Percentiles rank a stretch among this genome's conserved stretches.
Evolutionary conservation across 2,888 invertebrate species (phyloP).

Genomic region (Tiliacea aurago): DNA sequence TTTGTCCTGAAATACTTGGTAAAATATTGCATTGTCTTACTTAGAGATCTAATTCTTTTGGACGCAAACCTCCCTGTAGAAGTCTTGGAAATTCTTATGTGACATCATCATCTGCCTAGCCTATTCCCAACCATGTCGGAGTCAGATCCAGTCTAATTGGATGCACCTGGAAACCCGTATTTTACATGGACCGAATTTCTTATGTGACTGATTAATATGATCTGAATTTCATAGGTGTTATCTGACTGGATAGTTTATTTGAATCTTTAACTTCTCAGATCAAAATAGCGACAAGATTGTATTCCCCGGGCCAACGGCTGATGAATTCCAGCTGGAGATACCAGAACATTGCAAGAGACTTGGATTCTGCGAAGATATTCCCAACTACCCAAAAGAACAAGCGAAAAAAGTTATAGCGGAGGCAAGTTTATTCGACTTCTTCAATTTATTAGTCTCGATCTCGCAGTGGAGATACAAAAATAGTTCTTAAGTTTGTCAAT

Average conservation of each 20-base stretch:
- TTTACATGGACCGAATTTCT: not conserved
- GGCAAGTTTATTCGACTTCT: conserved; percentile 58
- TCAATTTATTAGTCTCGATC: not conserved
- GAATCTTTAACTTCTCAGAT: conserved; percentile 57
- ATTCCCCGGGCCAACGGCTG: conserved; percentile 77
- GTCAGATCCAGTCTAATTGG: not conserved
- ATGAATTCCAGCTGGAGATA: conserved; percentile 59
- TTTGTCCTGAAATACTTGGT: conserved; percentile 23
- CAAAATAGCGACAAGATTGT: conserved; percentile 69
- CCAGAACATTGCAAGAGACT: conserved; percentile 69
- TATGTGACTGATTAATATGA: no score
- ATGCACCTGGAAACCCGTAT: not conserved
- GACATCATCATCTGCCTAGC: not conserved
- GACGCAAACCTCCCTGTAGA: not conserved
- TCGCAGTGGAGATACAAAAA: not conserved
- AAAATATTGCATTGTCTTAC: conserved; percentile 12
- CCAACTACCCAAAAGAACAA: conserved; percentile 77
- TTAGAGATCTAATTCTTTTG: not conserved
- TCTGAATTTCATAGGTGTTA: no score
- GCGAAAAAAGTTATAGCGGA: conserved; percentile 68
- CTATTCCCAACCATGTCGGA: not conserved
- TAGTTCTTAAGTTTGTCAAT: not conserved
- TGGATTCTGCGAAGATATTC: conserved; percentile 77
- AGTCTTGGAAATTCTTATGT: not conserved
- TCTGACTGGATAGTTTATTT: no score